phyloP scores from a whole-genome alignment of 2,113 vertebrate species.

The Emydura subglobosa region DNA sequence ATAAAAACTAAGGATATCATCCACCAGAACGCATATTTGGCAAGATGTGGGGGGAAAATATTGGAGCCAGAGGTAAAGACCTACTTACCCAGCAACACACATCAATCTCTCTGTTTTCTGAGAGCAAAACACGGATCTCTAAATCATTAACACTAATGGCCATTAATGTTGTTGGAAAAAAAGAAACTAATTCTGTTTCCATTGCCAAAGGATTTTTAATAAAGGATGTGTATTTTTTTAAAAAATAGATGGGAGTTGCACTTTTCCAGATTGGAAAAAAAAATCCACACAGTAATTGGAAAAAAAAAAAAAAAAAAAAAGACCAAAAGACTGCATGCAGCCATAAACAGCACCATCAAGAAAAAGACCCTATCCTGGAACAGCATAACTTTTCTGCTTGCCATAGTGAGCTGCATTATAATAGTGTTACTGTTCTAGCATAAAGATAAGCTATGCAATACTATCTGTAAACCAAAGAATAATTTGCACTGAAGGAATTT shows the following conservation, averaged over 20 bases:
- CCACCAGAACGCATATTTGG: not conserved
- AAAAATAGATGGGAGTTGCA: not conserved
- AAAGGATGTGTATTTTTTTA: not conserved
- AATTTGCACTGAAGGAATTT: conserved; percentile 29
- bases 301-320: not conserved
- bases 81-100: not conserved
- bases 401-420: not conserved
- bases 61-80: not conserved
- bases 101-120: conserved; percentile 1
- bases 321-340: not conserved
- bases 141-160: conserved; percentile 63
- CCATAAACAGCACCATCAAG: not conserved
- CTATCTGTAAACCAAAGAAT: conserved; percentile 42
- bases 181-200: not conserved
- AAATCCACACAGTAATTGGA: not conserved
- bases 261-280: not conserved
- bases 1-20: conserved; percentile 4
- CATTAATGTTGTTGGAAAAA: conserved; percentile 1
- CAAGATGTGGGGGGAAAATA: not conserved
- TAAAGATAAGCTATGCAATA: conserved; percentile 42
- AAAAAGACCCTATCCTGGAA: not conserved
- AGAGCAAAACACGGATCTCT: conserved; percentile 41
- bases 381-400: not conserved
- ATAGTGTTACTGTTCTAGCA: not conserved
- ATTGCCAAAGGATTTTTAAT: conserved; percentile 11